Percentiles rank a stretch among this genome's conserved stretches.
phyloP scores from a whole-genome alignment of 2,797 vertebrate species.

The Tolypeutes matacus region DNA sequence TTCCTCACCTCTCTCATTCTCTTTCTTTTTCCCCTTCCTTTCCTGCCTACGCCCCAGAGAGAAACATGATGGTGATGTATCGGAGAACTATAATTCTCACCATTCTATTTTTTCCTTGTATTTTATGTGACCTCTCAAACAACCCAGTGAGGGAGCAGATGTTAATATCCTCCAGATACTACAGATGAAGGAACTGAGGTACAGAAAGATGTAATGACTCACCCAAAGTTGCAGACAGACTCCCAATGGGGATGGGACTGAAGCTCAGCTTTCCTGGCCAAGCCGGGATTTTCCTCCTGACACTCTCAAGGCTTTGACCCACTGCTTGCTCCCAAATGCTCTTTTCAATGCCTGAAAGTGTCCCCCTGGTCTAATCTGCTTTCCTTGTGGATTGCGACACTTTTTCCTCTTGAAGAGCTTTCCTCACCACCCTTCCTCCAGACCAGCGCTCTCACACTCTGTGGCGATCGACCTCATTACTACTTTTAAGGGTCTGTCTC shows the following conservation, averaged over 20 bases:
- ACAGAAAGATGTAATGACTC: neutral
- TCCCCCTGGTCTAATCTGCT: neutral
- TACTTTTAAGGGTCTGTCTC: neutral
- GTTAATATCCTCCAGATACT: neutral
- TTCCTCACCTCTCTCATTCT: neutral
- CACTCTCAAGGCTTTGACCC: neutral
- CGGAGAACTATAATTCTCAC: neutral
- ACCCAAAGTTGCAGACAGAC: neutral
- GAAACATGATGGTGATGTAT: neutral
- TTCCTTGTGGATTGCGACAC: too few species aligned
- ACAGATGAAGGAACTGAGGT: neutral
- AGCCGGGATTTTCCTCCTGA: neutral
- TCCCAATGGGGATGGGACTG: fast-evolving
- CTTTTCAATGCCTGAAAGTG: neutral
- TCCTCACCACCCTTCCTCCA: neutral
- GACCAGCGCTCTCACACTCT: neutral
- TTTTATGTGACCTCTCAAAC: neutral
- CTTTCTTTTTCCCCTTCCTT: neutral
- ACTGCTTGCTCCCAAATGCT: neutral
- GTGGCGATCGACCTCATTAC: neutral
- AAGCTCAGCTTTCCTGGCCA: neutral
- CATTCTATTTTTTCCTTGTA: neutral
- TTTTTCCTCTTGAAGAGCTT: neutral
- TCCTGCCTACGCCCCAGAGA: neutral
- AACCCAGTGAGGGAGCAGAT: neutral